These are phyloP conservation scores for Coreius guichenoti DNA, from an alignment of 2,797 vertebrate genomes.

Conservation along the genomic window DNA sequence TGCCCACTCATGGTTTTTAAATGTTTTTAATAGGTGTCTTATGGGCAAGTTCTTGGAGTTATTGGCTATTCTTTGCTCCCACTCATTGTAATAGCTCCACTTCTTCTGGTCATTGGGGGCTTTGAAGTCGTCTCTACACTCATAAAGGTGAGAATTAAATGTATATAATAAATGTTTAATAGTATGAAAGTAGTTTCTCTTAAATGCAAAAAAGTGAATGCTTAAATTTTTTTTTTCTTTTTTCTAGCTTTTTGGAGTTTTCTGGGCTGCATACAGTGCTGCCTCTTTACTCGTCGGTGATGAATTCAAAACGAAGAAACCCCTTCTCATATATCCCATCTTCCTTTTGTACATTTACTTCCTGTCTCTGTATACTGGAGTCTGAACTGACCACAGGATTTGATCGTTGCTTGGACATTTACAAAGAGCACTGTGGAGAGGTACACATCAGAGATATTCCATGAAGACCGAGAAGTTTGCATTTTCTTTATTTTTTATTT, in stretches of 20 bases:
- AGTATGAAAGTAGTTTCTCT: background rate
- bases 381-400: slow-evolving; percentile 77
- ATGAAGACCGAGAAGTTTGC: slow-evolving; percentile 49
- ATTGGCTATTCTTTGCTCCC: slow-evolving; percentile 98
- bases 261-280: slow-evolving; percentile 99
- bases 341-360: slow-evolving; percentile 99
- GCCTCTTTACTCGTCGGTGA: slow-evolving; percentile 96
- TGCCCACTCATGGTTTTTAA: background rate
- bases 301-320: slow-evolving; percentile 99
- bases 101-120: slow-evolving; percentile 90
- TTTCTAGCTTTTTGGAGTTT: slow-evolving; percentile 92
- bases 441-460: slow-evolving; percentile 41
- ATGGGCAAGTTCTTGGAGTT: slow-evolving; percentile 96
- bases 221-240: slow-evolving; percentile 19
- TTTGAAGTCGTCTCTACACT: slow-evolving; percentile 93
- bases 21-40: slow-evolving; percentile 86
- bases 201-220: background rate
- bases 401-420: slow-evolving; percentile 67
- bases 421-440: slow-evolving; percentile 53
- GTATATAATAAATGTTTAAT: background rate
- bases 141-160: slow-evolving; percentile 83
- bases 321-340: slow-evolving; percentile 98
- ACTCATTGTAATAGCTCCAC: slow-evolving; percentile 94
- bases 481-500: slow-evolving; percentile 55
- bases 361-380: slow-evolving; percentile 97